phyloP scores from a whole-genome alignment of 2,888 invertebrate genomes.

The Lasioglossum figueresi region DNA sequence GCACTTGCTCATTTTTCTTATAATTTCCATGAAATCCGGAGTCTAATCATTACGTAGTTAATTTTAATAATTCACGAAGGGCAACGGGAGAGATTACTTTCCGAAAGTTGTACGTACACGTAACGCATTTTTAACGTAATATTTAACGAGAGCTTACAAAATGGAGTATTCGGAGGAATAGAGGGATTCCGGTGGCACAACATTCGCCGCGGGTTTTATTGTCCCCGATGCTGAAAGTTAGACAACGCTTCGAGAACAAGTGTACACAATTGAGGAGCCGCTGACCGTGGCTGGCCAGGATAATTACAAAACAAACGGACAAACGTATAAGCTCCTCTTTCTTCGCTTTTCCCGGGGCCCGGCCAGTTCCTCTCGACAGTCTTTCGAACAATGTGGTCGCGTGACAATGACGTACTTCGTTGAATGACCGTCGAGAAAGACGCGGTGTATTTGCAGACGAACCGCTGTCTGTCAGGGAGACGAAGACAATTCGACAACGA shows the following conservation, averaged over 20 bases:
- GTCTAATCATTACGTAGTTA: too few species aligned
- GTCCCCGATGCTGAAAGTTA: conserved; percentile 13
- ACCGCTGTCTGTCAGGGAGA: conserved; percentile 40
- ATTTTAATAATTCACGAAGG: too few species aligned
- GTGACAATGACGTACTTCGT: conserved; percentile 71
- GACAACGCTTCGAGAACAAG: conserved; percentile 36
- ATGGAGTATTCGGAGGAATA: not conserved
- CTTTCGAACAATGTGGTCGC: conserved; percentile 65
- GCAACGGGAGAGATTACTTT: too few species aligned
- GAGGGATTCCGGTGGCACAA: not conserved
- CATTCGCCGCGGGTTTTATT: conserved; percentile 26
- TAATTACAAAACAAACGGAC: conserved; percentile 65
- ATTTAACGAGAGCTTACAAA: not conserved
- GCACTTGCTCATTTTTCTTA: too few species aligned
- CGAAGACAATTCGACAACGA: conserved; percentile 53
- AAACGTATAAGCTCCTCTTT: conserved; percentile 58
- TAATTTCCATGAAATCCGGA: too few species aligned
- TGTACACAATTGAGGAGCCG: conserved; percentile 30
- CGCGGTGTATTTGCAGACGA: conserved; percentile 61
- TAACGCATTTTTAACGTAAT: too few species aligned
- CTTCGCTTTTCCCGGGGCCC: conserved; percentile 39
- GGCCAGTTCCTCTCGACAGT: conserved; percentile 27
- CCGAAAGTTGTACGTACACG: too few species aligned
- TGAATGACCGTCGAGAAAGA: conserved; percentile 68
- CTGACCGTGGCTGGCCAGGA: conserved; percentile 25